Evolutionary conservation across 2,888 invertebrate species (phyloP), one percentile per base, ranked within the genome.

Genomic region (Ganaspis brasiliensis): DNA sequence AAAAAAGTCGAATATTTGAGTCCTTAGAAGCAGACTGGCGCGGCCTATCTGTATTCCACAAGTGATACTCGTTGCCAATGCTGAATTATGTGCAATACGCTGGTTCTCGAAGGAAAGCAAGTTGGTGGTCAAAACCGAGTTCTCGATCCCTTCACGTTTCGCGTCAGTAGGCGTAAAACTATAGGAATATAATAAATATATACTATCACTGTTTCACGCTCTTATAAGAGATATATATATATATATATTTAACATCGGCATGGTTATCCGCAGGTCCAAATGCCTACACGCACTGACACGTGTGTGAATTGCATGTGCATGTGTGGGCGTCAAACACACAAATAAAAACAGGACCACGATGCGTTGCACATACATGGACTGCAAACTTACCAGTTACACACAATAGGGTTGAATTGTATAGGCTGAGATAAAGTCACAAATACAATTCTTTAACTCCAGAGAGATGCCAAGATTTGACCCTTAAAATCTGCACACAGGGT

Each of bases 101-200:
- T 57, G 59, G 61, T 24, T 52, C 71, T 74, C 49, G 77, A 73
- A 61, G 61, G 63, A 77, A 73, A 59, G 45, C 40, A 59, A 73
- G 72, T 73, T 74, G 67, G 74, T 72, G 55, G 57, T 59, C 35
- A 14, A 76, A 31, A 21, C 52, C 8, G 35, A n/a, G 10, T 61
- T 52, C 67, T 12, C 40, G 63, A 40, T 19, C 63, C 55, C 57
- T 59, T 72, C 63, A 75, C 75, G 72, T 78, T n/a, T n/a, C n/a
- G 72, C 77, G 72, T 78, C 76, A 76, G 78, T 78, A 78, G 78
- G 78, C 76, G 77, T 78, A 78, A 80, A 80, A 78, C 78, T 76
- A 74, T 74, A 78, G 67, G 78, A 73, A 80, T 73, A 78, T 78
- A 80, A 80, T 80, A 80, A 26, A 52, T 52, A 71, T 19, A 19